Conservation (phyloP, 2,797 vertebrate genomes). For the Lacerta viridis region DNA sequence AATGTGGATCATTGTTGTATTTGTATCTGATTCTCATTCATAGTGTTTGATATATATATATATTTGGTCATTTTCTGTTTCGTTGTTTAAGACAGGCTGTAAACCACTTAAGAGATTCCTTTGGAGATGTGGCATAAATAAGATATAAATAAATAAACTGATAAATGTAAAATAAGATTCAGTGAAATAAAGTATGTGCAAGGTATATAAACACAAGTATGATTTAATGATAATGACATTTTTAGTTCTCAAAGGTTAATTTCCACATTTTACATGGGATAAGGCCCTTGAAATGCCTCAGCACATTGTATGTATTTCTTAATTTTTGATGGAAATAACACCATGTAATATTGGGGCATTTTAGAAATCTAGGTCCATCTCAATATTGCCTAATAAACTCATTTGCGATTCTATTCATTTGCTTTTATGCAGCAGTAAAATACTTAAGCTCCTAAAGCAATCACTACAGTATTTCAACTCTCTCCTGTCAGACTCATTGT, state of each 20-base stretch:
- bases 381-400: neutral
- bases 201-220: conserved; percentile 2
- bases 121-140: too few relatives aligned
- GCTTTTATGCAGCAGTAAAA: conserved; percentile 37
- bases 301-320: neutral
- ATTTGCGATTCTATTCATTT: conserved; percentile 28
- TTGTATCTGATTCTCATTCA: too few relatives aligned
- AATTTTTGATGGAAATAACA: neutral
- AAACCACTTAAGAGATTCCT: too few relatives aligned
- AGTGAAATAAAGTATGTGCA: neutral
- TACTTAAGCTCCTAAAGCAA: conserved; percentile 7
- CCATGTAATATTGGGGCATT: neutral
- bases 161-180: conserved; percentile 13
- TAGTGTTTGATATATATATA: too few relatives aligned
- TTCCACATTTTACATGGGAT: neutral
- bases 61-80: too few relatives aligned
- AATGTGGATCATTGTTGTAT: too few relatives aligned
- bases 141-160: too few relatives aligned
- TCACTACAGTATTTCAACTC: neutral
- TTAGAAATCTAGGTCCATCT: neutral
- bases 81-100: too few relatives aligned
- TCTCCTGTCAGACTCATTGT: rapidly evolving
- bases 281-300: neutral
- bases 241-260: neutral
- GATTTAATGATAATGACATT: conserved; percentile 16